A percentile compares a stretch with the other conserved stretches of the same genome.
These are phyloP conservation scores for Drosophila anceps DNA, from an alignment of 2,888 invertebrate species.

Conservation along the genomic window DNA sequence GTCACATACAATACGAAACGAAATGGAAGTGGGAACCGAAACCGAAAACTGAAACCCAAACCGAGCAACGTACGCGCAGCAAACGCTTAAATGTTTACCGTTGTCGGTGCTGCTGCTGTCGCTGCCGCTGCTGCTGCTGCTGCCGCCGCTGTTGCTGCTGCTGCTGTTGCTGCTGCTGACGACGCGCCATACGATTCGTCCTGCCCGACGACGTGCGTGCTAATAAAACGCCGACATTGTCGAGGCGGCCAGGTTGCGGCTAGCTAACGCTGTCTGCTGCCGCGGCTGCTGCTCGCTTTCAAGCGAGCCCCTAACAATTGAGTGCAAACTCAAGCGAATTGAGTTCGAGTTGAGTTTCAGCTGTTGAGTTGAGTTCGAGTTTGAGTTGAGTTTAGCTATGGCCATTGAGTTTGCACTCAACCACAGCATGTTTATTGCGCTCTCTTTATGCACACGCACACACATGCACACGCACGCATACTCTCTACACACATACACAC, in stretches of 20 bases:
- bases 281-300: slow-evolving; percentile 16
- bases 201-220: slow-evolving; percentile 80
- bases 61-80: slow-evolving; percentile 35
- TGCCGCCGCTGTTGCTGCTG: slow-evolving; percentile 20
- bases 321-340: slow-evolving; percentile 23
- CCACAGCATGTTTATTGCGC: slow-evolving; percentile 18
- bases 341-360: slow-evolving; percentile 25
- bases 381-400: slow-evolving; percentile 16
- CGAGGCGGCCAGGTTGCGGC: slow-evolving; percentile 52
- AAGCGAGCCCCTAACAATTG: slow-evolving; percentile 44
- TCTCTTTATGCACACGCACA: not conserved
- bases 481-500: too few species aligned
- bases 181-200: slow-evolving; percentile 75
- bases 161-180: slow-evolving; percentile 31
- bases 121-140: not conserved
- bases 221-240: slow-evolving; percentile 65
- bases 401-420: slow-evolving; percentile 33
- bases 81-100: slow-evolving; percentile 33
- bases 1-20: slow-evolving; percentile 41
- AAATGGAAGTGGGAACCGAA: slow-evolving; percentile 48
- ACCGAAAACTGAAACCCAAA: slow-evolving; percentile 29
- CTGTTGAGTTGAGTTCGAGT: slow-evolving; percentile 12
- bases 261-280: slow-evolving; percentile 25
- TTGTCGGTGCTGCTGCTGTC: slow-evolving; percentile 2
- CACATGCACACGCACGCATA: not conserved